Conservation (phyloP, 1,140 invertebrate genomes). For the Ceratitis capitata region DNA sequence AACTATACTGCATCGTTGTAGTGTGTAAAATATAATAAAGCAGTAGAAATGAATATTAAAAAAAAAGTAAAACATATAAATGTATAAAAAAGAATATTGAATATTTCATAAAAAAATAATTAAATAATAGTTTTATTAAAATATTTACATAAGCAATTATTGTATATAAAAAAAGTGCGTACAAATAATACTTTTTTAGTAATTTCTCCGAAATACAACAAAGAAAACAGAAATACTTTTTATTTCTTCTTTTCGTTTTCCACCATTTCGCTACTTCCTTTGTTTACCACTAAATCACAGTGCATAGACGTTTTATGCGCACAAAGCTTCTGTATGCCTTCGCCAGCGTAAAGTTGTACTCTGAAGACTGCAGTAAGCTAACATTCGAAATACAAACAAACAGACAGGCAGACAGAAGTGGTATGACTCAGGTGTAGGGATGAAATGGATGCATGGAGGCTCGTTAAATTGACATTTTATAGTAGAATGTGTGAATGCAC, state of each 20-base stretch:
- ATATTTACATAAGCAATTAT: background rate
- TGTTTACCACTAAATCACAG: constrained; percentile 22
- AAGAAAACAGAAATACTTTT: background rate
- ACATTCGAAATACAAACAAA: background rate
- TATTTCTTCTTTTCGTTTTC: background rate
- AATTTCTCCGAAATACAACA: background rate
- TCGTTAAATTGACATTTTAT: constrained; percentile 22
- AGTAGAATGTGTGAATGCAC: background rate
- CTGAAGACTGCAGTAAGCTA: background rate
- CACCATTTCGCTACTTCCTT: background rate
- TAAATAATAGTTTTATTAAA: background rate
- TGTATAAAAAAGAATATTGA: background rate
- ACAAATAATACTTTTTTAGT: background rate
- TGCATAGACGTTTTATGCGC: background rate
- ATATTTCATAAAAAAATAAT: background rate
- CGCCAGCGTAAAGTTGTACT: background rate
- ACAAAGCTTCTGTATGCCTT: background rate
- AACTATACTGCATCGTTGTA: background rate
- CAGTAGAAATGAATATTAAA: too few species aligned
- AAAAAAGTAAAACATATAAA: too few species aligned
- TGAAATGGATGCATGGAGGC: constrained; percentile 20
- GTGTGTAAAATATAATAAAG: too few species aligned
- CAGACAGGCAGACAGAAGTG: constrained; percentile 14
- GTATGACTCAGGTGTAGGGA: constrained; percentile 30
- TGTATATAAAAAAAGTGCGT: background rate